Evolutionary conservation across 2,797 vertebrate species (phyloP).

Genomic region (Chloroceryle amazona): DNA sequence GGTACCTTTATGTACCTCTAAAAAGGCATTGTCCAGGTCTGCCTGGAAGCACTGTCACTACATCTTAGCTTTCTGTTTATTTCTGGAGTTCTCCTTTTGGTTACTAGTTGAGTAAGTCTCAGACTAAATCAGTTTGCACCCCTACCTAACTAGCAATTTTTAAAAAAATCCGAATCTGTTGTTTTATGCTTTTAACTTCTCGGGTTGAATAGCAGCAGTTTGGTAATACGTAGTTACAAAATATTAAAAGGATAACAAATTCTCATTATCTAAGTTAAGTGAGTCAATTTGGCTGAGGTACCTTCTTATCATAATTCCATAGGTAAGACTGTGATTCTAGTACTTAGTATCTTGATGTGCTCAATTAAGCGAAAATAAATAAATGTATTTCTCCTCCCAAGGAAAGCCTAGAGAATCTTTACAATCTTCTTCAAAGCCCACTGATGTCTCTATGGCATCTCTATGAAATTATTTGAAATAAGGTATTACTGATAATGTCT

Average conservation of each 20-base stretch:
- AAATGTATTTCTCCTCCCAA: constrained; percentile 44
- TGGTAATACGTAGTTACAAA: background rate
- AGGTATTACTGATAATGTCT: constrained; percentile 4
- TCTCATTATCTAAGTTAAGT: constrained; percentile 57
- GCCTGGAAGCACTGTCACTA: background rate
- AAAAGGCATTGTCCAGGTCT: background rate
- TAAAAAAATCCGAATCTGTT: background rate
- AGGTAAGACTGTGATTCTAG: constrained; percentile 40
- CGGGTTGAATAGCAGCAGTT: background rate
- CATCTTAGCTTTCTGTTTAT: background rate
- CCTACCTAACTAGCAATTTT: background rate
- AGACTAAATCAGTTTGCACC: background rate
- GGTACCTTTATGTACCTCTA: background rate
- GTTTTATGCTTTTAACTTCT: background rate
- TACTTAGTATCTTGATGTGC: constrained; percentile 49
- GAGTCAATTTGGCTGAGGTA: constrained; percentile 64
- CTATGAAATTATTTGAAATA: constrained; percentile 24
- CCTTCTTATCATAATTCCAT: constrained; percentile 70
- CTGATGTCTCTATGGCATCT: constrained; percentile 29
- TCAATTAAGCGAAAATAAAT: constrained; percentile 70
- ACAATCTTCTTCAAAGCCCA: background rate
- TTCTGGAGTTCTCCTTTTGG: background rate
- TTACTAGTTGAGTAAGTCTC: background rate
- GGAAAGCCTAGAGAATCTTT: background rate
- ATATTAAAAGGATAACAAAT: constrained; percentile 51